Percentiles rank a stretch among this genome's conserved stretches.
Conservation (phyloP, 2,113 vertebrate species). For the Anoura caudifer region DNA sequence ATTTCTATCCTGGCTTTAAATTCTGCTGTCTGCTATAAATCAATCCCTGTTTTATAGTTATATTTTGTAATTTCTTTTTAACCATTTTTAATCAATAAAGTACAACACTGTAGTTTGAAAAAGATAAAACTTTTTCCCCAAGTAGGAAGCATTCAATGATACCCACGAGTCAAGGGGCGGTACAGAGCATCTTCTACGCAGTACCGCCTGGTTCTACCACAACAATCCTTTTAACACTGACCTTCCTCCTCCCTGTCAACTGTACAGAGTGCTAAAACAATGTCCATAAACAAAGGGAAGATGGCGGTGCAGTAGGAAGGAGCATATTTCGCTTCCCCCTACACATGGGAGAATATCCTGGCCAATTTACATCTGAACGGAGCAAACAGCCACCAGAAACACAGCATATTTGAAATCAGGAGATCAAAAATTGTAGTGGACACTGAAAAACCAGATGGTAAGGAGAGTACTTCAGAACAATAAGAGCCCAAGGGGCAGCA, state of each 20-base stretch:
- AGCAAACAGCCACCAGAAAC: too few relatives aligned
- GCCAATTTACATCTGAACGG: too few relatives aligned
- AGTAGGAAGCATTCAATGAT: background rate
- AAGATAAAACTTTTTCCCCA: background rate
- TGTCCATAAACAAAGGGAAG: background rate
- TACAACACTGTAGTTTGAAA: background rate
- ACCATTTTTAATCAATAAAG: background rate
- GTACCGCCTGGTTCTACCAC: background rate
- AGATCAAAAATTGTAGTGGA: too few relatives aligned
- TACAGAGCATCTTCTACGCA: background rate
- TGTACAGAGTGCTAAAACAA: background rate
- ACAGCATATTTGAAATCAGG: too few relatives aligned
- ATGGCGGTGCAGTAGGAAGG: too few relatives aligned
- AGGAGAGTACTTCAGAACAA: too few relatives aligned
- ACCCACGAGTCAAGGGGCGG: background rate
- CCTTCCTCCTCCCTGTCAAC: background rate
- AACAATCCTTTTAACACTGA: background rate
- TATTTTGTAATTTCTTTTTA: background rate
- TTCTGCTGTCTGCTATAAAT: background rate
- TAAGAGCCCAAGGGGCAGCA: too few relatives aligned
- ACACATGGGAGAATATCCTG: too few relatives aligned
- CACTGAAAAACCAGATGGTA: too few relatives aligned
- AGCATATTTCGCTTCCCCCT: too few relatives aligned
- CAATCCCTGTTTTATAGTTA: background rate
- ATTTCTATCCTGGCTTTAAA: background rate